Percentiles rank a stretch among this genome's conserved stretches.
Conservation (phyloP, 1,140 invertebrate genomes). For the Trichonephila clavipes region DNA sequence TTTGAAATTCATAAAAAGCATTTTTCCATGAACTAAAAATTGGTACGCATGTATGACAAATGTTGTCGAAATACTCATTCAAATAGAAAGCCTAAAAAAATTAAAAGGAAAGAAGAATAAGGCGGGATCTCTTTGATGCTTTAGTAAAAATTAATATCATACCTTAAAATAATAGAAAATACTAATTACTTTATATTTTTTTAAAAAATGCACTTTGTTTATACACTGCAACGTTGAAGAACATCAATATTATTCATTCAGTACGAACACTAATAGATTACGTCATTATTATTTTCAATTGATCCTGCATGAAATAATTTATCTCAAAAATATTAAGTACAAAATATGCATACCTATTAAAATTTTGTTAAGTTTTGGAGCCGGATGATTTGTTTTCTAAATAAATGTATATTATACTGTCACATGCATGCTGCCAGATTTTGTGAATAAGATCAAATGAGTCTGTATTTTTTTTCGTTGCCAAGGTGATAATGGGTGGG, state of each 20-base stretch:
- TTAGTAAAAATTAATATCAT: background rate
- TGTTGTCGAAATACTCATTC: background rate
- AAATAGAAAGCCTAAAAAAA: background rate
- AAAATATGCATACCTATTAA: background rate
- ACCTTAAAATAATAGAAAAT: background rate
- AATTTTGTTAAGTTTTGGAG: background rate
- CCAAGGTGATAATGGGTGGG: background rate
- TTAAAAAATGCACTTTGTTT: background rate
- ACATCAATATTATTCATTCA: background rate
- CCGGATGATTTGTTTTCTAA: slow-evolving; percentile 7
- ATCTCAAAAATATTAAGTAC: background rate
- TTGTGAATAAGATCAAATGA: background rate
- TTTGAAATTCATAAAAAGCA: background rate
- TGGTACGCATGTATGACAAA: background rate
- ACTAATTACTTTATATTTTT: background rate
- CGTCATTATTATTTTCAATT: background rate
- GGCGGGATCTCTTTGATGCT: too few species aligned
- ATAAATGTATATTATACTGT: background rate
- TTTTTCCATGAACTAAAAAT: background rate
- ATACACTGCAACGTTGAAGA: background rate
- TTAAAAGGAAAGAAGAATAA: background rate
- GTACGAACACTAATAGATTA: background rate
- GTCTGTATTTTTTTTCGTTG: background rate
- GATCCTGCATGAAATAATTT: background rate
- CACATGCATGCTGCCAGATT: background rate